Percentiles rank a stretch among this genome's conserved stretches.
Evolutionary conservation across 2,797 vertebrate species (phyloP).

Genomic region (Glossophaga mutica): DNA sequence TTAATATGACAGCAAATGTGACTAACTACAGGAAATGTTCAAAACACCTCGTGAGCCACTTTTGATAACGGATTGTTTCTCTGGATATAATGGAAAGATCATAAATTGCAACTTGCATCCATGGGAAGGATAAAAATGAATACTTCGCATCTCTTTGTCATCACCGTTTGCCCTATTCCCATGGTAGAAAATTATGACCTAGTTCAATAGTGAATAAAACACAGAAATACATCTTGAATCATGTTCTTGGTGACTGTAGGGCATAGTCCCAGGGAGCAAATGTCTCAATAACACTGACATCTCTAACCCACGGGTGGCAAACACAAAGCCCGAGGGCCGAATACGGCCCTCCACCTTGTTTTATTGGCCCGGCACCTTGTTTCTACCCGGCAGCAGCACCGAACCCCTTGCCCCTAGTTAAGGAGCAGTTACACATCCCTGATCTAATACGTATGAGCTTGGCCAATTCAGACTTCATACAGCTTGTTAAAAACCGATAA

Average conservation of each 20-base stretch:
- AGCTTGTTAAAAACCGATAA: background rate
- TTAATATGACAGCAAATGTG: background rate
- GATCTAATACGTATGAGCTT: background rate
- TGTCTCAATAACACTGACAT: background rate
- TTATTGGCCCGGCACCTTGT: no score
- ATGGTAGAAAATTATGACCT: background rate
- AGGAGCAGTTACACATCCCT: no score
- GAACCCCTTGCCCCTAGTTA: no score
- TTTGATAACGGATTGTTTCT: background rate
- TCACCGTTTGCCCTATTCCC: background rate
- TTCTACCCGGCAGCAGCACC: no score
- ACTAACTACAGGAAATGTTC: background rate
- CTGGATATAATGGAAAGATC: background rate
- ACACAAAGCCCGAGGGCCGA: no score
- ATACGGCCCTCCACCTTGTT: no score
- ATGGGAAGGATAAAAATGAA: background rate
- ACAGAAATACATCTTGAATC: background rate
- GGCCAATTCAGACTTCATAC: background rate
- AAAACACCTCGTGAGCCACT: background rate
- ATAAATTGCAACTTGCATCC: background rate
- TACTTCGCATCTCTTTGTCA: background rate
- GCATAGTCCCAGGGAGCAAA: background rate
- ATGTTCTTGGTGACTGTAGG: background rate
- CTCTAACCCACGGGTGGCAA: background rate
- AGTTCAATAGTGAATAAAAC: background rate